Evolutionary conservation across 1,140 invertebrate genomes (phyloP).

Genomic region (Whitmania pigra): DNA sequence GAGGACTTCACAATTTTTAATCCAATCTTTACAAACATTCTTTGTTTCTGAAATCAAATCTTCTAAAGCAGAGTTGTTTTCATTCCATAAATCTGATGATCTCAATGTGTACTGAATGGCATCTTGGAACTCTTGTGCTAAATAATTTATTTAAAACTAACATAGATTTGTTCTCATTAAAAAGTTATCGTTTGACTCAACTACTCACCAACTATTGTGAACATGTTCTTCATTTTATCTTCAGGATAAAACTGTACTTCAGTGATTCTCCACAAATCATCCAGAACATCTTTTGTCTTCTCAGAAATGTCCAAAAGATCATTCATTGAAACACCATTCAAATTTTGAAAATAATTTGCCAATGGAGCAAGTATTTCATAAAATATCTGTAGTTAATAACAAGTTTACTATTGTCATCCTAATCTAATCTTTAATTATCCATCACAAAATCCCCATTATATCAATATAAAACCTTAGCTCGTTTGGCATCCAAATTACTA

Average conservation of each 20-base stretch:
- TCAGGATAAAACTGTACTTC: neutral
- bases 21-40: neutral
- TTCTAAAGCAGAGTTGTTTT: neutral
- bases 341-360: neutral
- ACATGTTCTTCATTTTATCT: constrained; percentile 8
- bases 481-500: no score
- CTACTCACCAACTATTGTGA: neutral
- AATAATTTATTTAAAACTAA: neutral
- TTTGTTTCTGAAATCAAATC: neutral
- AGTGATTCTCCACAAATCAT: constrained; percentile 2
- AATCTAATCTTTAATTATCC: neutral
- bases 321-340: neutral
- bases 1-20: constrained; percentile 6
- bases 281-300: neutral
- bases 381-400: neutral
- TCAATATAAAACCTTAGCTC: no score
- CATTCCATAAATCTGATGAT: neutral
- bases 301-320: neutral
- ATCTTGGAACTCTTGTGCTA: neutral
- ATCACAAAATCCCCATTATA: neutral
- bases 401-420: neutral
- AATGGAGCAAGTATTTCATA: neutral
- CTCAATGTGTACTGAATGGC: neutral
- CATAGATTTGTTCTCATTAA: neutral
- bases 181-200: neutral